phyloP scores from a whole-genome alignment of 2,888 invertebrate species.

The Penaeus monodon region DNA sequence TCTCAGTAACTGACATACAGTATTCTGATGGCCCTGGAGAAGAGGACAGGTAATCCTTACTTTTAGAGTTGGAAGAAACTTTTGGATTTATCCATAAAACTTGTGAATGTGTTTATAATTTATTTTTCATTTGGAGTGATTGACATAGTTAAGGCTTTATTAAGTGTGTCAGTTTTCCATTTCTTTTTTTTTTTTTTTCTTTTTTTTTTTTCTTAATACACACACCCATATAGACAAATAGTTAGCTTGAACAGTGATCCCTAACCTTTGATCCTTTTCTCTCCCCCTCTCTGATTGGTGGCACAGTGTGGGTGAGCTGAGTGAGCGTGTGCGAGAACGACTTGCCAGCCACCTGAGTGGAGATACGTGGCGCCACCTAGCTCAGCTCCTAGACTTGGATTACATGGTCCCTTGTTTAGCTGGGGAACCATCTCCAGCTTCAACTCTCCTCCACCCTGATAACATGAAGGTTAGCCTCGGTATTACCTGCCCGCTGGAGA shows the following conservation, averaged over 20 bases:
- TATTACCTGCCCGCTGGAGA: constrained; percentile 24
- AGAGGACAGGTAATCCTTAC: neutral
- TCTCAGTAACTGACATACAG: constrained; percentile 53
- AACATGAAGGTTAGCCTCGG: constrained; percentile 55
- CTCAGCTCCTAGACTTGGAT: constrained; percentile 49
- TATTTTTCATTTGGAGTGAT: too few species aligned
- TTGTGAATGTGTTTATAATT: too few species aligned
- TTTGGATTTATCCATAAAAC: neutral
- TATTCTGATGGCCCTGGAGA: neutral
- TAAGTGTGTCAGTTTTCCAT: too few species aligned
- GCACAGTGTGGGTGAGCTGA: constrained; percentile 37
- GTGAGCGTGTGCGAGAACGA: constrained; percentile 34
- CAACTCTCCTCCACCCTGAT: constrained; percentile 50
- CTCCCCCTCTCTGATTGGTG: constrained; percentile 1
- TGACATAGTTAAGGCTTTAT: too few species aligned
- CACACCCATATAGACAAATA: too few species aligned
- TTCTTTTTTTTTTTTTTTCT: too few species aligned
- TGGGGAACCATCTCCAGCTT: constrained; percentile 37
- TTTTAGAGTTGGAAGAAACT: neutral
- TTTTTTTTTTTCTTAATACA: too few species aligned
- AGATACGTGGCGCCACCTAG: constrained; percentile 54
- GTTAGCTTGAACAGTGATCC: neutral
- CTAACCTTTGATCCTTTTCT: neutral
- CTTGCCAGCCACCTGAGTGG: constrained; percentile 53
- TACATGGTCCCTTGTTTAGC: constrained; percentile 42